phyloP scores from a whole-genome alignment of 2,888 invertebrate genomes.

The Aspidiotus rigidus region DNA sequence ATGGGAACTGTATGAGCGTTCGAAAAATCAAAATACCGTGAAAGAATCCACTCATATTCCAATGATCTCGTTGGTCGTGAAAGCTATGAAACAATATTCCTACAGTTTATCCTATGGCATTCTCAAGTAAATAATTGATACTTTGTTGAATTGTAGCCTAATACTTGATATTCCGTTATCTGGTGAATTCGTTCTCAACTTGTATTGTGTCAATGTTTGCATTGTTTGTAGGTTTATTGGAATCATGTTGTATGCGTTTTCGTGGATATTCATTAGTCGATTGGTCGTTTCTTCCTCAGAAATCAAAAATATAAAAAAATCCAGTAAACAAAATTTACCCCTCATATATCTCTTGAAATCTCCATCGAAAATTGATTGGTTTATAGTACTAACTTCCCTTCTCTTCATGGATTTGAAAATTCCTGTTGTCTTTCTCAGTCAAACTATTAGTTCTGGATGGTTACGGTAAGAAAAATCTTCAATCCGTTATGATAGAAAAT shows the following conservation, averaged over 20 bases:
- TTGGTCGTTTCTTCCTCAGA: conserved; percentile 19
- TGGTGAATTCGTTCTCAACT: background rate
- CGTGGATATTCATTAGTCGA: background rate
- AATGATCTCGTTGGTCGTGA: background rate
- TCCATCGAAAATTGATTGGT: conserved; percentile 3
- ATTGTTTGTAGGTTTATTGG: background rate
- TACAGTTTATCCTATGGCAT: background rate
- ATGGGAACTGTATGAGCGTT: background rate
- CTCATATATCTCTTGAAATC: conserved; percentile 7
- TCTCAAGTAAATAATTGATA: background rate
- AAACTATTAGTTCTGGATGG: background rate
- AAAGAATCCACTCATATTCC: background rate
- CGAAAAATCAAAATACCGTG: background rate
- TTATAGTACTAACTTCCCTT: background rate
- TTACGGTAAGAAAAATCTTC: conserved; percentile 3
- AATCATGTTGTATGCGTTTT: background rate
- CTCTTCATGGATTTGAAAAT: conserved; percentile 3
- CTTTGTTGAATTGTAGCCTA: background rate
- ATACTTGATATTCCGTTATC: background rate
- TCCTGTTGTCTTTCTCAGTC: conserved; percentile 11
- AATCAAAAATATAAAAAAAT: conserved; percentile 1
- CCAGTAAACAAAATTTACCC: background rate
- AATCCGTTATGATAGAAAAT: background rate
- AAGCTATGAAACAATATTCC: background rate
- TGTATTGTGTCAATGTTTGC: no score